A percentile compares a stretch with the other conserved stretches of the same genome.
These are phyloP conservation scores for Agrilus planipennis DNA, from an alignment of 1,140 invertebrate genomes.

Conservation along the genomic window DNA sequence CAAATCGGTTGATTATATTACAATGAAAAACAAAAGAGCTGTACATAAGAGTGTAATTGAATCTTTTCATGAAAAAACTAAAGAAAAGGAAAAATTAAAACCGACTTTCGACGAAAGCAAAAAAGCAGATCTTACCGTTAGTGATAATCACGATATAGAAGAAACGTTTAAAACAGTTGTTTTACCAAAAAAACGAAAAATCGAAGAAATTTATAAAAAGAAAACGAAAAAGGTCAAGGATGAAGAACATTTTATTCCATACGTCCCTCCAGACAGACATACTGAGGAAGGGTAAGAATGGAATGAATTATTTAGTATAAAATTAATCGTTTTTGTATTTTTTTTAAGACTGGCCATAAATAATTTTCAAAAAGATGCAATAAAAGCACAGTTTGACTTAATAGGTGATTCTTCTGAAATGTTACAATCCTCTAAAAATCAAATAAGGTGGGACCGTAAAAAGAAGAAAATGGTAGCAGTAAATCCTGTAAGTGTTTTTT, in stretches of 20 bases:
- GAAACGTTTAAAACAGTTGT: conserved; percentile 36
- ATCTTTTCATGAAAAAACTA: conserved; percentile 33
- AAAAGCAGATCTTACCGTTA: conserved; percentile 23
- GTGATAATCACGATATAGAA: conserved; percentile 29
- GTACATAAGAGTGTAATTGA: conserved; percentile 49
- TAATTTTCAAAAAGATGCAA: conserved; percentile 54
- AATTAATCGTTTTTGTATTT: conserved; percentile 1
- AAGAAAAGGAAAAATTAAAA: conserved; percentile 28
- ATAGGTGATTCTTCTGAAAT: conserved; percentile 56
- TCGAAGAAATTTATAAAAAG: conserved; percentile 42
- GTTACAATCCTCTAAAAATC: conserved; percentile 39
- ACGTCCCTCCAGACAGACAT: conserved; percentile 71
- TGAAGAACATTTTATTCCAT: conserved; percentile 75
- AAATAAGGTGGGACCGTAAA: conserved; percentile 66
- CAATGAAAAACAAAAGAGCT: conserved; percentile 60
- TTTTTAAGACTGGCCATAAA: conserved; percentile 47
- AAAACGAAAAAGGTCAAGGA: conserved; percentile 45
- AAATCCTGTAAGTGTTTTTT: conserved; percentile 34
- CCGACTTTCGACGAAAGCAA: conserved; percentile 16
- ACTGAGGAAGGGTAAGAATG: conserved; percentile 71
- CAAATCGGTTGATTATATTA: conserved; percentile 56
- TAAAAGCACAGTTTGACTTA: conserved; percentile 57
- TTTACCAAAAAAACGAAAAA: conserved; percentile 45
- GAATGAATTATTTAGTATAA: not conserved
- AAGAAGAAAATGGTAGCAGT: conserved; percentile 69